Evolutionary conservation across 2,797 vertebrate genomes (phyloP), one percentile per base, ranked within the genome.

Genomic region (Pygocentrus nattereri): DNA sequence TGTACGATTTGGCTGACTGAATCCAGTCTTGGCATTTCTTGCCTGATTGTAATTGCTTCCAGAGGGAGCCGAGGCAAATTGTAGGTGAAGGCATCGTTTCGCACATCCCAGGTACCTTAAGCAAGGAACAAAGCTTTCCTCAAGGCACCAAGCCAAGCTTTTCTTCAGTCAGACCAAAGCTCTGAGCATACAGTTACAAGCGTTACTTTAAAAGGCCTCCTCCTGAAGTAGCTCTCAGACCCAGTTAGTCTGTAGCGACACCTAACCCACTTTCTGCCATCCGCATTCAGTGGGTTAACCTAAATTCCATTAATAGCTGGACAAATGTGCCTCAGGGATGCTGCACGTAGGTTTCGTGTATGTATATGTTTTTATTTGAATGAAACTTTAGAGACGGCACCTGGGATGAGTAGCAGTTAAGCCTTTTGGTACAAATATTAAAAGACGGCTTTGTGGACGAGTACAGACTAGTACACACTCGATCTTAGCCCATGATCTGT

Each of bases 11-110:
- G 69, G 79, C 47, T 34, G 61, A 67, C 74, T 69, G 87, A 87
- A 86, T 83, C 83, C 61, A 85, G 78, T 74, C 49, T 64, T 81
- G 50, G 75, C 74, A 73, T 87, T 59, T 30, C 68, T 83, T 74
- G 69, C 86, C 90, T 84, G 77, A 78, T 68, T 41, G 70, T 89
- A 91, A 92, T 91, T 89, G 86, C 87, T 83, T 91, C 89, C 89
- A 88, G 76, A n/a, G 81, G 84, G 89, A 90, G 41, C 81, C 78
- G 79, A 67, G 6, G 78, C 73, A 79, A 88, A 86, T 7, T 58
- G 78, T 62, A 82, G n/a, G 16, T 38, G 87, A 23, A 21, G 30
- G 74, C 82, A 58, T 31, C 59, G 71, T 64, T 81, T 85, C 47
- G 41, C 61, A 62, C 83, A 27, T 81, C 64, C 72, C 5, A 23